Evolutionary conservation across 2,888 invertebrate species (phyloP).

Genomic region (Amiota mariae): DNA sequence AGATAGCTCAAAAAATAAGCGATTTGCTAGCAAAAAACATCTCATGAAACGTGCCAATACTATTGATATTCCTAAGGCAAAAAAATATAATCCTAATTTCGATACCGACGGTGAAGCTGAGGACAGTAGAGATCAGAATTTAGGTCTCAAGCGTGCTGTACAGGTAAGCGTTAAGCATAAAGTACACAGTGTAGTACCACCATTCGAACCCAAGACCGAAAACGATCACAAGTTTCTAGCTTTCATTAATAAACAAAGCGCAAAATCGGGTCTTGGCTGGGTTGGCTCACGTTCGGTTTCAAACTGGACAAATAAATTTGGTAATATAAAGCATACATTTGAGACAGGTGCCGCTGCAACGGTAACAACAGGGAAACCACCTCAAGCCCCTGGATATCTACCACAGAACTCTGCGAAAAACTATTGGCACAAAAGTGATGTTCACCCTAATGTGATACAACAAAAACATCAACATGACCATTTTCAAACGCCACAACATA

Average conservation of each 20-base stretch:
- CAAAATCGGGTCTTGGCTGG: slow-evolving; percentile 73
- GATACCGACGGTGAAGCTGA: slow-evolving; percentile 74
- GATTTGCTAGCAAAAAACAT: slow-evolving; percentile 78
- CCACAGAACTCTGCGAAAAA: slow-evolving; percentile 74
- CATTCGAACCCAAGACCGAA: slow-evolving; percentile 86
- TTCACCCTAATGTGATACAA: slow-evolving; percentile 17
- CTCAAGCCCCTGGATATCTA: slow-evolving; percentile 71
- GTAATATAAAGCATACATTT: slow-evolving; percentile 87
- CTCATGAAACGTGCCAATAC: slow-evolving; percentile 92
- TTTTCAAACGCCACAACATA: slow-evolving; percentile 37
- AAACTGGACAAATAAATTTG: slow-evolving; percentile 89
- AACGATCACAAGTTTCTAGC: slow-evolving; percentile 89
- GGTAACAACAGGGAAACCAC: slow-evolving; percentile 71
- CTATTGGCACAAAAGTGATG: slow-evolving; percentile 79
- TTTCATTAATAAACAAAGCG: slow-evolving; percentile 84
- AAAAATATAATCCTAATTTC: slow-evolving; percentile 73
- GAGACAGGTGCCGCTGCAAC: slow-evolving; percentile 75
- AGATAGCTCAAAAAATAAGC: slow-evolving; percentile 38
- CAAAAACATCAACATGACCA: slow-evolving; percentile 34
- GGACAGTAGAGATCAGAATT: slow-evolving; percentile 64
- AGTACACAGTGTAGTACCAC: slow-evolving; percentile 76
- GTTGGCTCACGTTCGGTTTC: slow-evolving; percentile 73
- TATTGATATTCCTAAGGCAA: slow-evolving; percentile 87
- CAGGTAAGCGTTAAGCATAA: slow-evolving; percentile 75
- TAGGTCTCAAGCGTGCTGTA: slow-evolving; percentile 77